Evolutionary conservation across 2,797 vertebrate species (phyloP).

Genomic region (Hipposideros larvatus): DNA sequence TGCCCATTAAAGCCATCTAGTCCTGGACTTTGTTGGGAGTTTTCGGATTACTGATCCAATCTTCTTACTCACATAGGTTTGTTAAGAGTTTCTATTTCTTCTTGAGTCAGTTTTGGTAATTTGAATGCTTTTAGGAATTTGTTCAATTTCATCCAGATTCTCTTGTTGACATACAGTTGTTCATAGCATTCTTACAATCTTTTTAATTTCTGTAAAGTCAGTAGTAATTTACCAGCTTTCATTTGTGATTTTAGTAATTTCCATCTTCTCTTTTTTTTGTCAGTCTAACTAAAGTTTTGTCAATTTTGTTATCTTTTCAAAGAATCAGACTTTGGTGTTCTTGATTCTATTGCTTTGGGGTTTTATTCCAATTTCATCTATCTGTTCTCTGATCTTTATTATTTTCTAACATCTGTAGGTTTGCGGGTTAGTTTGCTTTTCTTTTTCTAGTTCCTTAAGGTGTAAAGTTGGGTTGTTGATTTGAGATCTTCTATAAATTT

Average conservation of each 20-base stretch:
- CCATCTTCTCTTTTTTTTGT: neutral
- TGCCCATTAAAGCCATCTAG: neutral
- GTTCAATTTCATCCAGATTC: neutral
- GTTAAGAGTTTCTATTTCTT: slow-evolving; percentile 1
- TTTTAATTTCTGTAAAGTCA: neutral
- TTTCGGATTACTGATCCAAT: neutral
- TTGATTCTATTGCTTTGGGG: neutral
- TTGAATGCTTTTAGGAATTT: neutral
- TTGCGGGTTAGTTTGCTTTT: neutral
- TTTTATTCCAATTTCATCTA: neutral
- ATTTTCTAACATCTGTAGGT: neutral
- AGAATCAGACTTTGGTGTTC: neutral
- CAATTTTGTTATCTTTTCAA: neutral
- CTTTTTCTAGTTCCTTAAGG: neutral
- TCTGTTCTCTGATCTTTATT: neutral
- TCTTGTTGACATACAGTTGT: neutral
- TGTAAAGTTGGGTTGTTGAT: neutral
- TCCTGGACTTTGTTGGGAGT: neutral
- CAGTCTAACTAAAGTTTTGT: neutral
- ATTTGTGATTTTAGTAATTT: neutral
- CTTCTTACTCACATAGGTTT: neutral
- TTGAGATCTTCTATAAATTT: slow-evolving; percentile 1
- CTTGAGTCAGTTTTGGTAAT: slow-evolving; percentile 4
- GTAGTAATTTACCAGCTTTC: neutral
- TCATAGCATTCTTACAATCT: neutral